Conservation (phyloP, 2,113 vertebrate species). For the Ovibos moschatus region DNA sequence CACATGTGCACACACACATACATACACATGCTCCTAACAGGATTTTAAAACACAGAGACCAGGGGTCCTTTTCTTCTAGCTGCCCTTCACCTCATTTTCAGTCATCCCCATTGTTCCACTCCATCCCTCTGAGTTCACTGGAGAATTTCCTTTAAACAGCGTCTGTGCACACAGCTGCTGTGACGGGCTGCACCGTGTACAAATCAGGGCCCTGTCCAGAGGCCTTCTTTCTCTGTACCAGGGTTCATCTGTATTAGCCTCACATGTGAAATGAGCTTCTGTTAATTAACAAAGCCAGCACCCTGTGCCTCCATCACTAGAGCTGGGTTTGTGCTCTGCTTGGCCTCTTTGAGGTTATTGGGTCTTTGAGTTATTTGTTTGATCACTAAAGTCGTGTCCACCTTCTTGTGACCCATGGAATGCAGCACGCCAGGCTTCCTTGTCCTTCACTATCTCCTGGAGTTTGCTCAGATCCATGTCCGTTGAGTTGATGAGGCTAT, state of each 20-base stretch:
- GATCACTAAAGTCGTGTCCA: neutral
- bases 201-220: neutral
- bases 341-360: neutral
- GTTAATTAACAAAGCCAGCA: neutral
- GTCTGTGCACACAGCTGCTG: neutral
- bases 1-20: accelerated
- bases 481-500: neutral
- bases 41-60: neutral
- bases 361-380: neutral
- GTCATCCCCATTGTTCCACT: neutral
- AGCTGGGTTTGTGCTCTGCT: neutral
- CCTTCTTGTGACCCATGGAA: neutral
- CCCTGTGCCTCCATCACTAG: accelerated
- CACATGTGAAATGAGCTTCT: neutral
- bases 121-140: neutral
- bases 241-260: neutral
- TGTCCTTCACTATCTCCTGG: neutral
- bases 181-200: neutral
- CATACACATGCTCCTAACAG: too few relatives aligned
- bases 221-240: too few relatives aligned
- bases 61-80: neutral
- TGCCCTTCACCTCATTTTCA: neutral
- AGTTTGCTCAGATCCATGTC: neutral
- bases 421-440: neutral
- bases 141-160: neutral